A percentile compares a stretch with the other conserved stretches of the same genome.
Evolutionary conservation across 2,797 vertebrate species (phyloP).

Genomic region (Enteromius afrohamiltoni): DNA sequence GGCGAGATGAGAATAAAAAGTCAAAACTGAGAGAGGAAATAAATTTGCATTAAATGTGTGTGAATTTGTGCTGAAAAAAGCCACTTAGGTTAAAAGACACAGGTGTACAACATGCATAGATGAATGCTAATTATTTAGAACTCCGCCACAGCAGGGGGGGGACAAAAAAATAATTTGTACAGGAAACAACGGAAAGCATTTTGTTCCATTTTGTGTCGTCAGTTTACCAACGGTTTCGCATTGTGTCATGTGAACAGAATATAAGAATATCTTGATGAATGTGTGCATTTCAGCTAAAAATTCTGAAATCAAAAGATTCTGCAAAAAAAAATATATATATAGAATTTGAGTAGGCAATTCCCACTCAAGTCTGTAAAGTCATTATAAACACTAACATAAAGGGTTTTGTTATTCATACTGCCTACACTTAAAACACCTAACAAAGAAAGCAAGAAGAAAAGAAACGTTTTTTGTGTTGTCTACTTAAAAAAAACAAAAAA

Average conservation of each 20-base stretch:
- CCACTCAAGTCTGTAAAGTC: neutral
- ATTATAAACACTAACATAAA: conserved; percentile 20
- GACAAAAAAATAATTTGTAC: neutral
- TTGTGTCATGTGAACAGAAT: neutral
- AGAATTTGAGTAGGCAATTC: too few species aligned
- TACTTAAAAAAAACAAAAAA: neutral
- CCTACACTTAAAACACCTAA: neutral
- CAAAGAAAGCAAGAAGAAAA: too few species aligned
- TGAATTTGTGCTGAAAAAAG: conserved; percentile 21
- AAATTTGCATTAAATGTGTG: conserved; percentile 49
- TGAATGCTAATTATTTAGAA: conserved; percentile 33
- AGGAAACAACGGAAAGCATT: neutral
- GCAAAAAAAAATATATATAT: too few species aligned
- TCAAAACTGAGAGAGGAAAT: conserved; percentile 25
- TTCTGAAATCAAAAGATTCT: too few species aligned
- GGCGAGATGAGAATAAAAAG: conserved; percentile 12
- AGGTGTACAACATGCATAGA: conserved; percentile 43
- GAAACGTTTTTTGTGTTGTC: neutral
- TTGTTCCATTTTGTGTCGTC: neutral
- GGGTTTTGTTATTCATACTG: neutral
- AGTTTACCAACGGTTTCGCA: neutral
- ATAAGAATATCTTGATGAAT: neutral
- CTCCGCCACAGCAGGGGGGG: neutral
- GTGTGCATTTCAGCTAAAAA: neutral
- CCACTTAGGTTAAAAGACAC: conserved; percentile 28